Percentiles rank a stretch among this genome's conserved stretches.
Evolutionary conservation across 2,797 vertebrate genomes (phyloP).

Genomic region (Sciurus vulgaris): DNA sequence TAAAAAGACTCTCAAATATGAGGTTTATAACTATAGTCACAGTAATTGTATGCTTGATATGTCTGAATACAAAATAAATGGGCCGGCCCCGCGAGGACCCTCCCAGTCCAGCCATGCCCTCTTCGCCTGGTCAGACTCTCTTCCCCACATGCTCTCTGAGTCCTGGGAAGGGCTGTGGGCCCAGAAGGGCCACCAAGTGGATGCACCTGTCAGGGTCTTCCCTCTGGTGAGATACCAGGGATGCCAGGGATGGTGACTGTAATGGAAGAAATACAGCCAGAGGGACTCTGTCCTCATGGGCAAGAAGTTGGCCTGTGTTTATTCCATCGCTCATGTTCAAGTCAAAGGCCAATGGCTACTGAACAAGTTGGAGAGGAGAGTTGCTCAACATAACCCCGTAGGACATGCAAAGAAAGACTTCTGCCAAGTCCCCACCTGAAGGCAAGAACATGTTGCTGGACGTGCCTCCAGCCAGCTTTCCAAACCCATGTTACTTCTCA

Average conservation of each 20-base stretch:
- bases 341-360: constrained; percentile 83
- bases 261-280: neutral
- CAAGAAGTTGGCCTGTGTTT: constrained; percentile 76
- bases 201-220: neutral
- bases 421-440: neutral
- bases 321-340: constrained; percentile 81
- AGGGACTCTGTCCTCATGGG: constrained; percentile 78
- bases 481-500: neutral
- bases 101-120: constrained; percentile 28
- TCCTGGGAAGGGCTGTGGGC: neutral
- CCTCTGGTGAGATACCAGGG: neutral
- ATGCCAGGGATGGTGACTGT: neutral
- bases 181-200: neutral
- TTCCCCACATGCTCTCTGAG: neutral
- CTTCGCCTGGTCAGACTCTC: constrained; percentile 21
- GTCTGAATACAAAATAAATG: constrained; percentile 89
- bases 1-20: constrained; percentile 89
- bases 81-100: constrained; percentile 63
- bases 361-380: constrained; percentile 80
- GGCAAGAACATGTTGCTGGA: neutral
- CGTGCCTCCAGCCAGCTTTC: neutral
- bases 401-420: neutral
- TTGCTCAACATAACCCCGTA: neutral
- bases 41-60: constrained; percentile 89
- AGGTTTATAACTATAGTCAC: constrained; percentile 89